These are phyloP conservation scores for Patella pellucida DNA, from an alignment of 2,888 invertebrate genomes.

Conservation along the genomic window DNA sequence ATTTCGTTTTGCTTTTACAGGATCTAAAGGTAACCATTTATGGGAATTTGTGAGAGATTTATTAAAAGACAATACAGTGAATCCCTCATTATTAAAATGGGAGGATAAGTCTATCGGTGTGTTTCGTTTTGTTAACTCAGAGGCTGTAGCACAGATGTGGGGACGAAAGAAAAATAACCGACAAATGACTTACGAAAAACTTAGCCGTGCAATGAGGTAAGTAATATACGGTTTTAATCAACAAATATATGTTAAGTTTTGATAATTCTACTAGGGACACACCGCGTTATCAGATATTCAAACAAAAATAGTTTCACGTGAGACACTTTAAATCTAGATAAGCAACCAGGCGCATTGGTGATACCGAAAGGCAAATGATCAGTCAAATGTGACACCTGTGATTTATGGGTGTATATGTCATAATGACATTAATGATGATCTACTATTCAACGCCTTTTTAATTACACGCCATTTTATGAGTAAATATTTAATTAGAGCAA, in stretches of 20 bases:
- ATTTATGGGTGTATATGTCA: neutral
- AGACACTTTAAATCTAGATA: too few species aligned
- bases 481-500: too few species aligned
- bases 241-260: neutral
- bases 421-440: neutral
- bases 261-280: neutral
- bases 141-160: conserved; percentile 89
- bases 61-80: conserved; percentile 81
- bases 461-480: too few species aligned
- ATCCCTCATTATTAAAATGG: conserved; percentile 89
- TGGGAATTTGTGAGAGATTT: conserved; percentile 91
- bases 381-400: conserved; percentile 2
- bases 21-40: conserved; percentile 70
- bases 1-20: conserved; percentile 15
- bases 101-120: conserved; percentile 87
- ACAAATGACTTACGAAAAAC: conserved; percentile 93
- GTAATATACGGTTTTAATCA: conserved; percentile 23
- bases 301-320: too few species aligned
- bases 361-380: conserved; percentile 4
- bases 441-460: too few species aligned
- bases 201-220: conserved; percentile 89
- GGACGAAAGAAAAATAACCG: conserved; percentile 87
- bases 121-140: conserved; percentile 90
- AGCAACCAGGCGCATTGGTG: too few species aligned
- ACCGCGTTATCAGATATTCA: neutral